A percentile compares a stretch with the other conserved stretches of the same genome.
Evolutionary conservation across 2,797 vertebrate species (phyloP).

Genomic region (Oreochromis mossambicus): DNA sequence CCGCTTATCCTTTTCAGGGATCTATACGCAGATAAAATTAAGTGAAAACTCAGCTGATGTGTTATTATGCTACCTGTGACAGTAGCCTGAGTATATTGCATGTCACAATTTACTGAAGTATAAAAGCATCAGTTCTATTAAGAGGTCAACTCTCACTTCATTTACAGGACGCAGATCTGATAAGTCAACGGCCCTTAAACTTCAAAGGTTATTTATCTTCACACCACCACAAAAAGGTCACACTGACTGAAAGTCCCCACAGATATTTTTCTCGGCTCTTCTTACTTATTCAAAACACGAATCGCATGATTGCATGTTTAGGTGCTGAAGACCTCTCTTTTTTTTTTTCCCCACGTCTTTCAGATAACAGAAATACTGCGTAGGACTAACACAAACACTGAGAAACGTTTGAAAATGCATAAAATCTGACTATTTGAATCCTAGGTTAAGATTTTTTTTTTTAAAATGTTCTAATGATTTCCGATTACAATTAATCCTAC

Average conservation of each 20-base stretch:
- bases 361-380: neutral
- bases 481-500: neutral
- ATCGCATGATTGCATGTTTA: neutral
- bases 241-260: neutral
- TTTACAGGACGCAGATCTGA: neutral
- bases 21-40: neutral
- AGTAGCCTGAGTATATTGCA: neutral
- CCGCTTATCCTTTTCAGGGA: too few relatives aligned
- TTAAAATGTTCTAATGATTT: neutral
- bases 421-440: neutral
- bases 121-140: neutral
- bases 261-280: neutral
- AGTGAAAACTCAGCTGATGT: neutral
- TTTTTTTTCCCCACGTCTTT: fast-evolving
- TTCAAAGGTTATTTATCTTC: neutral
- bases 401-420: neutral
- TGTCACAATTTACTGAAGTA: neutral
- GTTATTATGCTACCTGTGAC: neutral
- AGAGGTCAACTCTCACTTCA: neutral
- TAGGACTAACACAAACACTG: neutral
- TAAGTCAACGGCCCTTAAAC: neutral
- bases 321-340: neutral
- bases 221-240: neutral
- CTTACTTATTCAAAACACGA: neutral
- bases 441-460: neutral